Base-by-base conservation (phyloP, 2,888 invertebrate species). In the Nemapogon koenigi region DNA sequence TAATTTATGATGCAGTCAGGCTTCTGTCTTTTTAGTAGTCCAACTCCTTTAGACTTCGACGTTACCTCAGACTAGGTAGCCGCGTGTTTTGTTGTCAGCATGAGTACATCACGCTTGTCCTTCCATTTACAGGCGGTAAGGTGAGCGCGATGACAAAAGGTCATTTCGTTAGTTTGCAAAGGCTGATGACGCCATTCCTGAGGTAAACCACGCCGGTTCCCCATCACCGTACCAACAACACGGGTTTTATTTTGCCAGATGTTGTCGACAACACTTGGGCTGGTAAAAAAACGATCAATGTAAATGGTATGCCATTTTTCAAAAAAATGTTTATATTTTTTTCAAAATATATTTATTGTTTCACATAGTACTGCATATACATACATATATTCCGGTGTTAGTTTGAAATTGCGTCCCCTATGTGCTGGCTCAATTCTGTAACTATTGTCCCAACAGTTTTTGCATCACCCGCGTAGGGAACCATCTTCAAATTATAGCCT, bases 261-360 rank as follows among this genome's bases (percentile, higher is more conserved):
- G 27, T 39, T 22, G 13, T 43, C 40, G 13, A 25, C 25, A 27
- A 16, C 17, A 10, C 38, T 38, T 33, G 43, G 40, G 22, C 37
- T 41, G 2, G 43, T 43, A 27, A 41, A 44, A 41, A 39, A 45
- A 14, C 38, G 1, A 38, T 36, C 25, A 28, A 41, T 36, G 38
- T 44, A 42, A 29, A 44, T 29, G 13, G 40, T 39, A 35, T 48
- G 48, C 46, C 45, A 48, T 41, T 48, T 48, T 4, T 31, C 43
- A 14, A 43, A 42, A 27, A 41, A 46, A 17, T 41, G 39, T 16
- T 42, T 16, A 17, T n/a, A n/a, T n/a, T n/a, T n/a, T n/a, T n/a
- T n/a, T n/a, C n/a, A n/a, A n/a, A n/a, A n/a, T n/a, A n/a, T n/a
- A n/a, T n/a, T n/a, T n/a, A n/a, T n/a, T n/a, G n/a, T n/a, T n/a